Evolutionary conservation across 2,113 vertebrate species (phyloP), one percentile per base, ranked within the genome.

Genomic region (Alosa alosa): DNA sequence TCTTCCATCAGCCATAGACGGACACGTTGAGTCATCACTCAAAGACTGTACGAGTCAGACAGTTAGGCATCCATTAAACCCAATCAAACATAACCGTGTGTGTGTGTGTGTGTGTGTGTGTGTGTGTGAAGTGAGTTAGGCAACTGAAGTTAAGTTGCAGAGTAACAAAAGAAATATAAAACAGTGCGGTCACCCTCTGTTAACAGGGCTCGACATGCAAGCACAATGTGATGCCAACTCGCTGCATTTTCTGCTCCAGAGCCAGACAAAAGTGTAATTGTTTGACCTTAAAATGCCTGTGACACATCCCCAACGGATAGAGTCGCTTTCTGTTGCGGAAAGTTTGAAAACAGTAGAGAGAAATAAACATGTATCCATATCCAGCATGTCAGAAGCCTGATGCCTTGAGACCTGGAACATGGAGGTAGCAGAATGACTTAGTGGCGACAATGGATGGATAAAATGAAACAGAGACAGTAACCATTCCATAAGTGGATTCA

Each of bases 261-360:
- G 72, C 88, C 90, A 83, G 87, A 85, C 87, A 88, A 89, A 87
- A 82, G 81, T 86, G 88, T 89, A 93, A 91, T 88, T 88, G 86
- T 45, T 85, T 91, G 84, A 90, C 85, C 84, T 90, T 86, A 87
- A 25, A 7, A 25, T 82, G 88, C 84, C 87, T 83, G 49, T 39
- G 18, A 78, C 86, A 85, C 86, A 89, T 89, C 20, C 84, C 20
- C 31, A 81, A 41, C 2, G 39, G 52, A 44, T 49, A 25, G 83
- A 49, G 44, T 45, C 47, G 82, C 81, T 85, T 18, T n/a, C 22
- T 18, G 55, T 7, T 31, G 64, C 6, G 5, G 2, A 78, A 78
- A 15, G 72, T 36, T 78, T 39, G 72, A 1, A 78, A 15, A 78
- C 13, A 78, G 64, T 7, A 39, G 25, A 39, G 25, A 64, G n/a